Base-by-base conservation (phyloP, 2,797 vertebrate genomes). In the Erpetoichthys calabaricus region DNA sequence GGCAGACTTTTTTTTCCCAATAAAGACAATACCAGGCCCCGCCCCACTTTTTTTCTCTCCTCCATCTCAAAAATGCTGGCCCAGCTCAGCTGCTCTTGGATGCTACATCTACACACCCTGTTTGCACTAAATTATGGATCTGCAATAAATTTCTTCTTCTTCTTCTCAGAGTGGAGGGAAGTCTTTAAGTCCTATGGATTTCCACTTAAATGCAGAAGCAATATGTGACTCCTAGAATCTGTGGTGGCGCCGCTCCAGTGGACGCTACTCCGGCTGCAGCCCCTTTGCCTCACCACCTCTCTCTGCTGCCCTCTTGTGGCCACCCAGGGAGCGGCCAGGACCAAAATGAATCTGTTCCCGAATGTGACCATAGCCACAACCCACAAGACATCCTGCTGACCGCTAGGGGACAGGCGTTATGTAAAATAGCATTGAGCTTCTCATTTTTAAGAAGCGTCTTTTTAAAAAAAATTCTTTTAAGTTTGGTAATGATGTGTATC, bases 131-230 rank as follows among this genome's bases (percentile, higher is more conserved):
- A 25, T 25, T 25, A 25, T 25, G 25, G 25, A 25, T 25, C 25
- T 25, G 25, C 25, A 25, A 25, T 25, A 25, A 25, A 25, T 25
- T 25, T 25, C 25, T 25, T 25, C 25, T 25, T 25, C 25, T 25
- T 25, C 25, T 25, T 25, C 25, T 25, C 25, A 25, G 25, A 25
- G 25, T 25, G 25, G 25, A 25, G 25, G 25, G 25, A 25, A 25
- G 25, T 25, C 7, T 41, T 8, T 46, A 42, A 47, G 58, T 59
- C 58, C 51, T 55, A 52, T 54, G 58, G 58, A 44, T 62, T 45
- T 43, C n/a, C 47, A 2, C n/a, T 7, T 49, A 49, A 25, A 25
- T 25, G 25, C 25, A 25, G 25, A 25, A 25, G 25, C 25, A 25
- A 25, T 25, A 25, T 25, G 25, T 25, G 25, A 25, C 25, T 25